Evolutionary conservation across 2,113 vertebrate genomes (phyloP), one percentile per base, ranked within the genome.

Genomic region (Pagrus major): DNA sequence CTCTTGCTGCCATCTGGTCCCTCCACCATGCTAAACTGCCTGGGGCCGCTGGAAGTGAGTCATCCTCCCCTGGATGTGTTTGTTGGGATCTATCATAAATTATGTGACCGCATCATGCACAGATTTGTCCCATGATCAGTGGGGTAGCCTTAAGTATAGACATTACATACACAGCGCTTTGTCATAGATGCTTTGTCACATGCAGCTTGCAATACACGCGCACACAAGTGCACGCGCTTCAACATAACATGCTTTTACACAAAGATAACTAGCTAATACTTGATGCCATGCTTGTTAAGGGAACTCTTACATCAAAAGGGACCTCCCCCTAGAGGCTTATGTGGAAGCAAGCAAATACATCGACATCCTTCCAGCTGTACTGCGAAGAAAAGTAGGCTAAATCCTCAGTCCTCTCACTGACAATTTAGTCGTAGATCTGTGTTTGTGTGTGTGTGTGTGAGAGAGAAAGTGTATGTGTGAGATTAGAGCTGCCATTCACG

Each of bases 251-350:
- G 74, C 47, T 63, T 81, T 86, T 61, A 77, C 65, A 78, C 27
- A 20, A 58, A 56, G 81, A 88, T 71, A 86, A 80, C 39, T 18
- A 61, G 73, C 75, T 86, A 69, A 63, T 86, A 86, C 20, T 59
- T 56, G 56, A 74, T 84, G 82, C 69, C 56, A 84, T 41, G 84
- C 83, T 68, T 76, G 85, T 89, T 84, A 81, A 59, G 46, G 65
- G 25, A 80, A 63, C 42, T 81, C 71, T 83, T 64, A 85, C 80
- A 83, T 92, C 83, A 90, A 77, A 88, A 47, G 39, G 58, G 63
- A 88, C 68, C 56, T 74, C 51, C 78, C 86, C 69, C 80, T 35
- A 3, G 81, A 87, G 81, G 84, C 76, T 87, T 76, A 75, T 76
- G 67, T 46, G 77, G 33, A 59, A 9, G 61, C 84, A 71, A 89